These are phyloP conservation scores for Amyelois transitella DNA, from an alignment of 1,140 invertebrate genomes.

Conservation along the genomic window DNA sequence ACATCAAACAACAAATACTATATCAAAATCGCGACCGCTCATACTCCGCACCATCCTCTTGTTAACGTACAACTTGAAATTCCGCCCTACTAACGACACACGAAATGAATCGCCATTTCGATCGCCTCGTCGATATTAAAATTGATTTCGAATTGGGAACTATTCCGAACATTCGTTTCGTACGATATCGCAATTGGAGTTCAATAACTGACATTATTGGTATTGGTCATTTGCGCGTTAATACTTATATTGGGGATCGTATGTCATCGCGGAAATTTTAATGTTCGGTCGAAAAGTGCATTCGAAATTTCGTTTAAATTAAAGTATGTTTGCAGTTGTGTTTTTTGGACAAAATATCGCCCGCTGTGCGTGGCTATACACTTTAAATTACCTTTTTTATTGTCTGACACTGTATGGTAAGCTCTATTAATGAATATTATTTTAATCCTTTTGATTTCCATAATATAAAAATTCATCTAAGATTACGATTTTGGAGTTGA, in stretches of 20 bases:
- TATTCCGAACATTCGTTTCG: neutral
- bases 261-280: neutral
- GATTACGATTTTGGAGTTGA: too few species aligned
- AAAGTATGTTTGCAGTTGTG: neutral
- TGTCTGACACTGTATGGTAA: too few species aligned
- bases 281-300: neutral
- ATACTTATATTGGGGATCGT: neutral
- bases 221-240: neutral
- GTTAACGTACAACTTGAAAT: neutral
- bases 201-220: conserved; percentile 3
- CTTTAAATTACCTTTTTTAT: too few species aligned
- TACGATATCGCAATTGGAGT: neutral
- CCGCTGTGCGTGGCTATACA: too few species aligned
- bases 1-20: too few species aligned
- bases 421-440: too few species aligned
- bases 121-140: conserved; percentile 23
- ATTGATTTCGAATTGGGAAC: conserved; percentile 23
- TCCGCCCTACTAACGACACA: conserved; percentile 18
- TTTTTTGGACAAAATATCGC: too few species aligned
- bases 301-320: neutral
- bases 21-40: conserved; percentile 5
- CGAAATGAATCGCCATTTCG: conserved; percentile 20
- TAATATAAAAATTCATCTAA: too few species aligned
- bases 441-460: too few species aligned
- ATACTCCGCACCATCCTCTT: neutral